Evolutionary conservation across 2,888 invertebrate species (phyloP).

Genomic region (Thysanoteuthis rhombus): DNA sequence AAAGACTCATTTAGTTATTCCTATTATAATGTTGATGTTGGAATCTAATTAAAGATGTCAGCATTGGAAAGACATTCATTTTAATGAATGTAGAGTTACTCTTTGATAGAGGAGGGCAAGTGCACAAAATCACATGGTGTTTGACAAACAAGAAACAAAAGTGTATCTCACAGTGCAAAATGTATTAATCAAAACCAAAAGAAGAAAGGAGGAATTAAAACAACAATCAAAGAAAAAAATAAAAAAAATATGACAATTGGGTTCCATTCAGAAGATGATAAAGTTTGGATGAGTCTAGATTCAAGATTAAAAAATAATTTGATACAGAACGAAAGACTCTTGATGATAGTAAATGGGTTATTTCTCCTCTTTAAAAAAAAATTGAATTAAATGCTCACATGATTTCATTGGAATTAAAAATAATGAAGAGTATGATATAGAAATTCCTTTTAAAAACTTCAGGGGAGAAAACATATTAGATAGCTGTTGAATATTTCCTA

Average conservation of each 20-base stretch:
- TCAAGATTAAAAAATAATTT: neutral
- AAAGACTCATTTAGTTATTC: neutral
- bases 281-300: neutral
- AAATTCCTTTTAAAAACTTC: too few species aligned
- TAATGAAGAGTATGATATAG: too few species aligned
- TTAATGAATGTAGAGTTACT: neutral
- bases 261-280: neutral
- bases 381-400: neutral
- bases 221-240: neutral
- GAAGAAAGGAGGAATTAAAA: neutral
- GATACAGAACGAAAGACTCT: neutral
- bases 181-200: neutral
- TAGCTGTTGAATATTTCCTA: neutral
- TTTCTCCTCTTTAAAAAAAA: neutral
- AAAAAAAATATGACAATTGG: neutral
- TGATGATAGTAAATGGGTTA: neutral
- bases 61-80: neutral
- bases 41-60: neutral
- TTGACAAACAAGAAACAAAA: neutral
- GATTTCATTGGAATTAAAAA: neutral
- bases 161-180: neutral
- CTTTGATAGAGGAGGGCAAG: neutral
- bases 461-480: neutral
- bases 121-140: neutral
- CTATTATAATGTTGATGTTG: neutral